phyloP scores from a whole-genome alignment of 2,888 invertebrate species.

The Entomobrya multifasciata region DNA sequence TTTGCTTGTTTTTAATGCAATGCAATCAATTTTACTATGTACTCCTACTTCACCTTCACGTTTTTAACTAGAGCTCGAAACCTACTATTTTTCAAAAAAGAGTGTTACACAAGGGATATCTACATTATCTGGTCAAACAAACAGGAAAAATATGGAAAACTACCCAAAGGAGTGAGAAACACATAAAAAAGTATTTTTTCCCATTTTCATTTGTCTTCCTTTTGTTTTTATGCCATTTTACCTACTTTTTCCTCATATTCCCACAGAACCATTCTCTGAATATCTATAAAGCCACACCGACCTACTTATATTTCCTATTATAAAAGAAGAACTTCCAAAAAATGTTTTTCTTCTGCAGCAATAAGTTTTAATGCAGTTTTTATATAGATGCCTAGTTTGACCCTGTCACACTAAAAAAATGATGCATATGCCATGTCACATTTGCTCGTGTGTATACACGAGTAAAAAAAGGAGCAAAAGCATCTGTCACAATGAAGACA shows the following conservation, averaged over 20 bases:
- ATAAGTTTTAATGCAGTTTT: constrained; percentile 40
- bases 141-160: constrained; percentile 7
- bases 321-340: neutral
- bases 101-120: no score
- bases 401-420: constrained; percentile 15
- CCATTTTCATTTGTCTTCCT: constrained; percentile 8
- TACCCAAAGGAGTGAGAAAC: no score
- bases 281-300: neutral
- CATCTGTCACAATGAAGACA: constrained; percentile 27
- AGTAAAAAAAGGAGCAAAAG: neutral
- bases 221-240: constrained; percentile 16
- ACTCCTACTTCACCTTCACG: no score
- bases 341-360: neutral
- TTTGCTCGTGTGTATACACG: neutral
- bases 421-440: constrained; percentile 21
- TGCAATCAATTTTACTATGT: no score
- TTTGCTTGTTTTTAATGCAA: no score
- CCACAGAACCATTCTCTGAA: neutral
- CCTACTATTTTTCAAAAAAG: no score
- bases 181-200: no score
- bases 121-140: no score
- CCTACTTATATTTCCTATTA: neutral
- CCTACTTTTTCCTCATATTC: neutral
- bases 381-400: constrained; percentile 12
- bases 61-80: no score